phyloP scores from a whole-genome alignment of 2,797 vertebrate genomes.

The Cyclopterus lumpus region DNA sequence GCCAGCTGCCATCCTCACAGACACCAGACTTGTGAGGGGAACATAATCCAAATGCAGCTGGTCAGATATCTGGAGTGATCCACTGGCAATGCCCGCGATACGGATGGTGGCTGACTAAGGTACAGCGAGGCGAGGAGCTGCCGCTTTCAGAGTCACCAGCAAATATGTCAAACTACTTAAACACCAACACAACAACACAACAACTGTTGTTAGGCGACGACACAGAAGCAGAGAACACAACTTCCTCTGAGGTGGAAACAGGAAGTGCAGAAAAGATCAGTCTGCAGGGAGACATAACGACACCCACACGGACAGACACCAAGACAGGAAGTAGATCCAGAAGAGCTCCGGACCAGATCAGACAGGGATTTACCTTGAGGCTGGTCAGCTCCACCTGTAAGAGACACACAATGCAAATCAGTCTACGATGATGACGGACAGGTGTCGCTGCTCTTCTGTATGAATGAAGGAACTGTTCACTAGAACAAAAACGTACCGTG shows the following conservation, averaged over 20 bases:
- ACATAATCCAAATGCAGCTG: not conserved
- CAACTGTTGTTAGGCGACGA: accelerated
- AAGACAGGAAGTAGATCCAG: constrained; percentile 31
- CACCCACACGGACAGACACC: constrained; percentile 3
- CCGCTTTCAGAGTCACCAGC: not conserved
- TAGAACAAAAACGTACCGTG: constrained; percentile 34
- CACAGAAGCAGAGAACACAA: not conserved
- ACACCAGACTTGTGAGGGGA: not conserved
- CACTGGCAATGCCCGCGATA: not conserved
- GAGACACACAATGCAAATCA: constrained; percentile 8
- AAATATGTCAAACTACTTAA: not conserved
- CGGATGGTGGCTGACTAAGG: not conserved
- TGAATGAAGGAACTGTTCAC: not conserved
- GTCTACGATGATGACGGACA: not conserved
- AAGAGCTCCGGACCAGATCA: not conserved
- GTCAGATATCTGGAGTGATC: not conserved
- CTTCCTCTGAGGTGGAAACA: not conserved
- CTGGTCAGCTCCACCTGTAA: constrained; percentile 59
- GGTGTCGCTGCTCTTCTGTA: not conserved
- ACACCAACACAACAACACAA: not conserved
- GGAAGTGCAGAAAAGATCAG: accelerated
- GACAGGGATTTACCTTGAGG: constrained; percentile 69
- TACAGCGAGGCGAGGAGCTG: not conserved
- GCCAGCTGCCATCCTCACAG: not conserved
- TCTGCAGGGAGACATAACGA: not conserved